Conservation (phyloP, 2,113 vertebrate species). For the Elephas maximus region DNA sequence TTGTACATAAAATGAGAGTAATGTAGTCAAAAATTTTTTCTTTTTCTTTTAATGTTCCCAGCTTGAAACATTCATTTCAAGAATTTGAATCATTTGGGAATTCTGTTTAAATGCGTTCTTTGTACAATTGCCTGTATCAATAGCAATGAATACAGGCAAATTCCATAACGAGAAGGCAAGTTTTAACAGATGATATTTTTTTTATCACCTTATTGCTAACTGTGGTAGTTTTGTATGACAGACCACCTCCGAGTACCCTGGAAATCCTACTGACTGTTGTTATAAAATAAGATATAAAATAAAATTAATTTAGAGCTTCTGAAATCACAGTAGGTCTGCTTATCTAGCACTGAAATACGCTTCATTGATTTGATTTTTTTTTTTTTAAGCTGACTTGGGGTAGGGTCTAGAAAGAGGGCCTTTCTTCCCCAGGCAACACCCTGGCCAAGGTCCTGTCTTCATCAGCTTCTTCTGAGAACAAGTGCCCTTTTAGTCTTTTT, state of each 20-base stretch:
- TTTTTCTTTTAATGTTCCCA: background rate
- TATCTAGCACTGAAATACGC: background rate
- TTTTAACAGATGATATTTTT: background rate
- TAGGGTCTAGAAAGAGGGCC: background rate
- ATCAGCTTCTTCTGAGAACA: background rate
- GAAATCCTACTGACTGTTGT: conserved; percentile 23
- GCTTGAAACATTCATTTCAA: conserved; percentile 18
- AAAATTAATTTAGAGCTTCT: background rate
- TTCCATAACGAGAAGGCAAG: conserved; percentile 19
- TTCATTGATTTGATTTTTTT: background rate
- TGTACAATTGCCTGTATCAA: background rate
- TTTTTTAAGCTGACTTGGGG: background rate
- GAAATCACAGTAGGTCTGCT: background rate
- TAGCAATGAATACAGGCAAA: background rate
- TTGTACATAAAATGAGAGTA: conserved; percentile 36
- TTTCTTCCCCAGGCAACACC: background rate
- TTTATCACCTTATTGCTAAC: background rate
- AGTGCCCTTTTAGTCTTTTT: background rate
- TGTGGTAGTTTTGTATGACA: background rate
- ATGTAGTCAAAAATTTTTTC: background rate
- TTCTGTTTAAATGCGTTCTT: background rate
- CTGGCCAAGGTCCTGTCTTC: background rate
- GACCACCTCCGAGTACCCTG: background rate
- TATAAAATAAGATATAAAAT: background rate
- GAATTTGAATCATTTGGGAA: conserved; percentile 18